Percentiles rank a stretch among this genome's conserved stretches.
phyloP scores from a whole-genome alignment of 2,113 vertebrate species.

The Cynopterus brachyotis region DNA sequence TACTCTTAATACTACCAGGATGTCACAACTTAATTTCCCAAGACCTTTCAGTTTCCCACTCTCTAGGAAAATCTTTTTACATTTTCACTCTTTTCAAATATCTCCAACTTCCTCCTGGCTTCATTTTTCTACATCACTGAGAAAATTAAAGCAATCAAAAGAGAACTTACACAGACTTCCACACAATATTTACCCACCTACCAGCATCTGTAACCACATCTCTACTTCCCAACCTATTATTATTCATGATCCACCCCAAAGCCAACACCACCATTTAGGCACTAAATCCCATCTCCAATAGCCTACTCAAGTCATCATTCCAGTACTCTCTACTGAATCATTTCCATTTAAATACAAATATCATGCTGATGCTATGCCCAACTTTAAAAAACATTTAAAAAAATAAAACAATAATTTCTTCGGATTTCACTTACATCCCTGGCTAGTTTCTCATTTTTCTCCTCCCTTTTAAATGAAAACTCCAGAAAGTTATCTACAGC shows the following conservation, averaged over 20 bases:
- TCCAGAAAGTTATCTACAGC: neutral
- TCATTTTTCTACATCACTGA: neutral
- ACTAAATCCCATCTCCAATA: neutral
- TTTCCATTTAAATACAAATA: neutral
- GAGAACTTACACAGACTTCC: neutral
- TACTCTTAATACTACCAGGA: neutral
- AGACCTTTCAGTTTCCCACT: neutral
- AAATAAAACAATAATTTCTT: neutral
- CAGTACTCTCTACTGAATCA: neutral
- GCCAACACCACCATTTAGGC: neutral
- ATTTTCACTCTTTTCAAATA: neutral
- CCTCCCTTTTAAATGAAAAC: neutral
- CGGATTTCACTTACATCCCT: neutral
- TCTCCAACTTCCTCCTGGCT: neutral
- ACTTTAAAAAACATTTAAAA: neutral
- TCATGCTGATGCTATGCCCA: neutral
- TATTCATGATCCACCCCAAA: neutral
- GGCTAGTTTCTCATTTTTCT: neutral
- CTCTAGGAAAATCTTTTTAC: neutral
- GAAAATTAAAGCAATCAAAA: neutral
- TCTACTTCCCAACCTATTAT: neutral
- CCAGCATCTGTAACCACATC: neutral
- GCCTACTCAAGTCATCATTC: neutral
- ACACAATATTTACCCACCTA: neutral
- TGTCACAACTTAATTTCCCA: neutral